Evolutionary conservation across 2,888 invertebrate species (phyloP).

Genomic region (Corythucha ciliata): DNA sequence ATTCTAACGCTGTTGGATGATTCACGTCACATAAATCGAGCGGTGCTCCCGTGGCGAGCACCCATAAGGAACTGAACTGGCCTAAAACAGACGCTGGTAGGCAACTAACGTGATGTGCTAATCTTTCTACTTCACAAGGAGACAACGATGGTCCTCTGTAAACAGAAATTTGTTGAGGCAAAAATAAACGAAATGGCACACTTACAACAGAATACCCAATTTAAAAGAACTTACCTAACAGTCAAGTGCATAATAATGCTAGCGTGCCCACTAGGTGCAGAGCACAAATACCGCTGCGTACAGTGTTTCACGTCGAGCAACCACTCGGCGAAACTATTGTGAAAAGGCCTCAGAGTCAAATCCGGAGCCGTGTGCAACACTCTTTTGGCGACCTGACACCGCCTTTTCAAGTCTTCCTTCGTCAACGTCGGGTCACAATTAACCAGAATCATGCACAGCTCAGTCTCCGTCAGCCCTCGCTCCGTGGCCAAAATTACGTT

Average conservation of each 20-base stretch:
- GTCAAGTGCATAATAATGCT: conserved; percentile 70
- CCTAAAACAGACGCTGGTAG: conserved; percentile 34
- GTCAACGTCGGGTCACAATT: conserved; percentile 70
- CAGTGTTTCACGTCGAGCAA: conserved; percentile 95
- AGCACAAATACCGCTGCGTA: conserved; percentile 86
- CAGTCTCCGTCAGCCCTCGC: conserved; percentile 69
- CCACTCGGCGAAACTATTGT: conserved; percentile 93
- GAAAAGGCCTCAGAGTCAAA: conserved; percentile 63
- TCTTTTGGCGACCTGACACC: conserved; percentile 63
- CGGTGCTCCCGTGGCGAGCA: conserved; percentile 54
- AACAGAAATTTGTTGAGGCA: conserved; percentile 10
- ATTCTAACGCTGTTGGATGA: conserved; percentile 28
- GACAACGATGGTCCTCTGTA: conserved; percentile 38
- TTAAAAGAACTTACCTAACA: conserved; percentile 41
- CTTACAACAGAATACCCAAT: neutral
- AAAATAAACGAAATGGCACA: neutral
- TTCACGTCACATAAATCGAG: conserved; percentile 29
- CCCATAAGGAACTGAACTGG: conserved; percentile 46
- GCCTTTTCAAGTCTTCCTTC: conserved; percentile 67
- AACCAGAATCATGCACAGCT: conserved; percentile 71
- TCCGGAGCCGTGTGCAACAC: conserved; percentile 47
- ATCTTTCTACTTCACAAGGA: conserved; percentile 43
- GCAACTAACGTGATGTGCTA: conserved; percentile 43
- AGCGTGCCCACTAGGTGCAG: conserved; percentile 77
- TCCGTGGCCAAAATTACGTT: conserved; percentile 81